Base-by-base conservation (phyloP, 2,797 vertebrate species). In the Labeo calbasu region DNA sequence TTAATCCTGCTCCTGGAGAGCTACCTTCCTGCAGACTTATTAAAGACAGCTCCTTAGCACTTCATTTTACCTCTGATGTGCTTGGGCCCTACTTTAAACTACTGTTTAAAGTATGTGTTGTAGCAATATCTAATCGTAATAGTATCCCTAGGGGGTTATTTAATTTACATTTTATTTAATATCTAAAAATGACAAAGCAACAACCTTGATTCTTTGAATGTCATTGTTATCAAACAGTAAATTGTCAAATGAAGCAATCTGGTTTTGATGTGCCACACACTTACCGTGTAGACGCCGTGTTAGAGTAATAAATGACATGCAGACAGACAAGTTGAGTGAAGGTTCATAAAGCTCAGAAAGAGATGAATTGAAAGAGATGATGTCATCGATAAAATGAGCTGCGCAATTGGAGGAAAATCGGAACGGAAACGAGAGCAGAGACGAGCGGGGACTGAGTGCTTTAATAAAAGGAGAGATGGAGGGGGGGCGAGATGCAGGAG, bases 321-420 rank as follows among this genome's bases (percentile, higher is more conserved):
- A 43, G 78, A 80, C 12, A 9, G 48, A 81, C 79, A 32, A 50
- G 46, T 72, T 46, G 17, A 23, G 50, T 55, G 40, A 76, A 46
- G 55, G 15, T 68, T 40, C n/a, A 23, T 36, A 53, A 50, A 70
- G 65, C 50, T 6, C 23, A 61, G 55, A 5, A 66, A 53, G 46
- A n/a, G 19, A 85, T 81, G 14, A 81, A 75, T 59, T 80, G 57
- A 55, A 36, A 61, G 25, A 59, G 57, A 51, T 85, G 79, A 85
- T 77, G 65, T 81, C 79, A 81, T 80, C 4, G 66, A 9, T 70
- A 19, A 70, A 69, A 53, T 21, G 28, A 81, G 66, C 66, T 46
- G n/a, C 46, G 66, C 65, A 43, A 36, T 43, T 81, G 51, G 50
- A 69, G 66, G 79, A 69, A 53, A 53, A 80, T 55, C 65, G 1